Evolutionary conservation across 2,797 vertebrate genomes (phyloP).

Genomic region (Mormyrus hasselquistii): DNA sequence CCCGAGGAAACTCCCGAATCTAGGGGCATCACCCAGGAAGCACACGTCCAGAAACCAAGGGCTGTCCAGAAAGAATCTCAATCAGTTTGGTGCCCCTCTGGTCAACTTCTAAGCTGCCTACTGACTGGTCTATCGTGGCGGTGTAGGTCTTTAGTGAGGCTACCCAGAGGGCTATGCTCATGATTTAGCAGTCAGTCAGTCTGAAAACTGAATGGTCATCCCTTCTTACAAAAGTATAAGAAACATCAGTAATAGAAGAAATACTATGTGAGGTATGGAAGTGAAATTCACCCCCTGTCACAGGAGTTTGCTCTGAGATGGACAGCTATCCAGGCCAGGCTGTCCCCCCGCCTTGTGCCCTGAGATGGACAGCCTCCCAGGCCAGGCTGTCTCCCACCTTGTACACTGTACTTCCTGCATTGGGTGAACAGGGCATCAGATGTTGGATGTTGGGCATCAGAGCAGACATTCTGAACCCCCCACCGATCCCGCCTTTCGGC

Average conservation of each 20-base stretch:
- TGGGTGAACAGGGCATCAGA: neutral
- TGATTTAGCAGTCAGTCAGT: neutral
- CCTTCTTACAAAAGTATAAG: neutral
- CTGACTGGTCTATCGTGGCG: neutral
- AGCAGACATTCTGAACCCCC: neutral
- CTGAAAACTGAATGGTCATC: neutral
- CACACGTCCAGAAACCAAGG: neutral
- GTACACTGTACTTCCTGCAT: neutral
- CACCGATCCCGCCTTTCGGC: neutral
- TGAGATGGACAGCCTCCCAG: neutral
- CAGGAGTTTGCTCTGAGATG: neutral
- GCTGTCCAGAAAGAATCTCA: neutral
- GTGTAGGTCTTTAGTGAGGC: neutral
- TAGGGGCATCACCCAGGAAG: neutral
- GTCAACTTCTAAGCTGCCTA: neutral
- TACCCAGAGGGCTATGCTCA: neutral
- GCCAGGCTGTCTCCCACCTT: neutral
- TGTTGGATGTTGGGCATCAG: neutral
- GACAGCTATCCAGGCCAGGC: neutral
- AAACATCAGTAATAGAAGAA: neutral
- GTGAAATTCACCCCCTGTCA: neutral
- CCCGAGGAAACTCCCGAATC: neutral
- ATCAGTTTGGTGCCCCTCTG: neutral
- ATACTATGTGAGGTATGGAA: neutral
- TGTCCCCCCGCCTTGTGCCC: neutral